Evolutionary conservation across 2,113 vertebrate genomes (phyloP).

Genomic region (Hydrolagus affinis): DNA sequence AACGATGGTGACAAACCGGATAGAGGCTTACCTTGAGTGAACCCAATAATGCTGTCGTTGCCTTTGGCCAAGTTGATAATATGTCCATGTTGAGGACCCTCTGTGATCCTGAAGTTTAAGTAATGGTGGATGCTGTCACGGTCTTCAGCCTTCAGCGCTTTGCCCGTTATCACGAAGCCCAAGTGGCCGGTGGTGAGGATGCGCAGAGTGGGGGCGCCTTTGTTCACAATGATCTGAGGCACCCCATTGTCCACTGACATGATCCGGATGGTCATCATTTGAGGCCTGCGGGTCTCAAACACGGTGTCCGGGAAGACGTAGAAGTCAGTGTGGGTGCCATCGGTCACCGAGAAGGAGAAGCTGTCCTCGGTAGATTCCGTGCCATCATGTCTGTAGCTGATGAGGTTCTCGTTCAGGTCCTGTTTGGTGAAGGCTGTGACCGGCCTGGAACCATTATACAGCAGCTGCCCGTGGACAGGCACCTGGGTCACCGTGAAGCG

Average conservation of each 20-base stretch:
- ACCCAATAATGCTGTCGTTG: constrained; percentile 74
- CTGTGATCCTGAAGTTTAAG: constrained; percentile 69
- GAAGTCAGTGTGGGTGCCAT: constrained; percentile 87
- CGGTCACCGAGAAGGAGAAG: constrained; percentile 87
- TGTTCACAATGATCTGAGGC: constrained; percentile 78
- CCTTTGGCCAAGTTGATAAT: constrained; percentile 77
- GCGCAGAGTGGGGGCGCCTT: constrained; percentile 71
- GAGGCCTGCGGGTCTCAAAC: constrained; percentile 75
- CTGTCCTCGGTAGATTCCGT: constrained; percentile 74
- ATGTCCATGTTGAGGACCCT: constrained; percentile 68
- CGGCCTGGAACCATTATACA: constrained; percentile 68
- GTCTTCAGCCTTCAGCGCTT: constrained; percentile 77
- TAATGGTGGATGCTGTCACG: constrained; percentile 65
- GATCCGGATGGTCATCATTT: constrained; percentile 76
- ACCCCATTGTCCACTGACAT: constrained; percentile 72
- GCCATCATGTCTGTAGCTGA: constrained; percentile 86
- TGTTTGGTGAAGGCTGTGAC: constrained; percentile 78
- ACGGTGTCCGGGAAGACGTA: constrained; percentile 84
- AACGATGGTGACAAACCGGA: neutral
- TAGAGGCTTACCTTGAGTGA: constrained; percentile 77
- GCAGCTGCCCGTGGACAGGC: constrained; percentile 75
- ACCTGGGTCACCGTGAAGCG: constrained; percentile 77
- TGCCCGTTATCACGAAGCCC: constrained; percentile 80
- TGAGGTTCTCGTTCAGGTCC: constrained; percentile 87
- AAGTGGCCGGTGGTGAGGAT: constrained; percentile 67